Evolutionary conservation across 2,797 vertebrate genomes (phyloP), one percentile per base, ranked within the genome.

Genomic region (Spinus pinus): DNA sequence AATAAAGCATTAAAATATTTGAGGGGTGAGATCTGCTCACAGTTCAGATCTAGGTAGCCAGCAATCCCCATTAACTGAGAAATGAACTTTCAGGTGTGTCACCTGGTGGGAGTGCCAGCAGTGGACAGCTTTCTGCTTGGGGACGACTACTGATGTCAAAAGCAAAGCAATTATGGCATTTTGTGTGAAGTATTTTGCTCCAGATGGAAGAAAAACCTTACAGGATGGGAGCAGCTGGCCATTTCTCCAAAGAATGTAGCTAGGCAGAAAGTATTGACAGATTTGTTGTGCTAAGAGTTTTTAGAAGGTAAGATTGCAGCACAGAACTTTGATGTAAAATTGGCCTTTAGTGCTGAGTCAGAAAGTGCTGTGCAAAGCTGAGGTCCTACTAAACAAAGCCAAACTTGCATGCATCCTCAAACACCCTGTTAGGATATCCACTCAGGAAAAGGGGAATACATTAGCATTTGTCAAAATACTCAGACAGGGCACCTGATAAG

Each of bases 181-280:
- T 87, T 39, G 13, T 51, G 30, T 33, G 35, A 88, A 60, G 9
- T 61, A 21, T 23, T 82, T 30, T 7, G 0, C 42, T 94, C 74
- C 79, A 93, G 78, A 65, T 86, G 74, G 83, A 93, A 91, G 71
- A 61, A 87, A 58, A 85, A 7, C 17, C 8, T 94, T 83, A 33
- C 25, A 41, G 27, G 14, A 70, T 1, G 7, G 65, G 53, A 87
- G 47, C 65, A 90, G 56, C 75, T 93, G 82, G 69, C 57, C 15
- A 4, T 57, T 87, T 93, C 67, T 77, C 84, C n/a, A 31, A 65
- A 65, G 24, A 74, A 69, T 19, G 18, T 27, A 86, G 69, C 39
- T 88, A 83, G 75, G 87, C 75, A 91, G 61, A 91, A 97, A 89
- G 51, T 39, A 82, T 7, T 70, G 75, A 83, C 54, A 69, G 69